phyloP scores from a whole-genome alignment of 92 coral and sea anemone genomes.

The Pocillopora grandis region DNA sequence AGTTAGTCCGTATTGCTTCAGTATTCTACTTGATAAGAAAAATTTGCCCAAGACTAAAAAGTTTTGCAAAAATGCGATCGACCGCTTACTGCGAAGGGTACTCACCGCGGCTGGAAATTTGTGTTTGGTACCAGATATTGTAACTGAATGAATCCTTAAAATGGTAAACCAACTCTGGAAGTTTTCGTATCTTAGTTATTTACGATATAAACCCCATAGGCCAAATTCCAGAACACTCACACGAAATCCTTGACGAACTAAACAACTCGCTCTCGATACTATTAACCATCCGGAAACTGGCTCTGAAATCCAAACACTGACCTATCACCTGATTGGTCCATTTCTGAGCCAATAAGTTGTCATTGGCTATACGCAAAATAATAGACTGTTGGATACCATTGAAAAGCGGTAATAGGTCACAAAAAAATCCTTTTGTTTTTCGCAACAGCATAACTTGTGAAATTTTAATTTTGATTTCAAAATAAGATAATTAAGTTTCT shows the following conservation, averaged over 20 bases:
- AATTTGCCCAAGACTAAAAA: neutral
- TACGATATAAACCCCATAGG: neutral
- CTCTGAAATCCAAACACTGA: constrained; percentile 22
- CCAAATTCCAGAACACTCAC: constrained; percentile 31
- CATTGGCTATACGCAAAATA: constrained; percentile 54
- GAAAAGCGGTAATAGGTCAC: constrained; percentile 33
- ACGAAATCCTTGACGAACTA: neutral
- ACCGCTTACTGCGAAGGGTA: constrained; percentile 1
- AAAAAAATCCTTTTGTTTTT: neutral
- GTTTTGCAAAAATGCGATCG: neutral
- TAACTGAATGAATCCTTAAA: neutral
- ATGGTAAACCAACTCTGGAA: neutral
- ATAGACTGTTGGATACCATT: constrained; percentile 53
- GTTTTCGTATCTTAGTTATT: neutral
- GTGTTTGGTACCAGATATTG: neutral
- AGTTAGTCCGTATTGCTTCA: neutral
- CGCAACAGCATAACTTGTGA: constrained; percentile 12
- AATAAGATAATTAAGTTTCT: constrained; percentile 5
- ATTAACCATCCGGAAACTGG: constrained; percentile 9
- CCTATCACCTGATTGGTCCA: constrained; percentile 63
- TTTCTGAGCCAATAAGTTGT: constrained; percentile 20
- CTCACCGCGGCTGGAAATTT: constrained; percentile 21
- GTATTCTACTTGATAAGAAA: neutral
- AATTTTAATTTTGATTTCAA: constrained; percentile 22
- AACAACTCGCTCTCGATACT: neutral